A percentile compares a stretch with the other conserved stretches of the same genome.
These are phyloP conservation scores for Danio jaintianensis DNA, from an alignment of 2,797 vertebrate species.

Conservation along the genomic window DNA sequence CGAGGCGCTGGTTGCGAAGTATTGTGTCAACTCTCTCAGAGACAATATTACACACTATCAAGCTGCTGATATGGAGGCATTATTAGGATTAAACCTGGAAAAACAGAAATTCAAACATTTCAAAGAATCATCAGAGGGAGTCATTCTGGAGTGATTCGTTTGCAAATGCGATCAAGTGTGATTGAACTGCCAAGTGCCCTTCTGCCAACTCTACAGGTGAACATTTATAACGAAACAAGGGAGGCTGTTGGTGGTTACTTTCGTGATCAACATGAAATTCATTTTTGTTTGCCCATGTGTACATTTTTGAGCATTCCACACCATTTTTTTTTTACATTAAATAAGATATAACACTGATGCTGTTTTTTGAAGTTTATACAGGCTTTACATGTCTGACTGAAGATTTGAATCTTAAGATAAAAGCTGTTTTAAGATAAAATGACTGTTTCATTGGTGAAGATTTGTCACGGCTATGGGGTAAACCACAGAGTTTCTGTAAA, in stretches of 20 bases:
- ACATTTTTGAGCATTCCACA: background rate
- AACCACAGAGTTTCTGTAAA: background rate
- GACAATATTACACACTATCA: background rate
- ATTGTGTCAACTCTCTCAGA: background rate
- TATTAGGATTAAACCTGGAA: background rate
- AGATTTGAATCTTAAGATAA: background rate
- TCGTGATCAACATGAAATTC: background rate
- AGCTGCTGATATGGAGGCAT: background rate
- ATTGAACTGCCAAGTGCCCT: slow-evolving; percentile 47
- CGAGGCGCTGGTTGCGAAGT: background rate
- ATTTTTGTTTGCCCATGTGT: background rate
- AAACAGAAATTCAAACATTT: background rate
- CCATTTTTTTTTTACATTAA: background rate
- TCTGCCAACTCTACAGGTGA: slow-evolving; percentile 47
- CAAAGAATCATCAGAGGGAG: background rate
- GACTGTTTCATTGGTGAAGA: background rate
- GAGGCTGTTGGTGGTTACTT: background rate
- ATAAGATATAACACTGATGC: background rate
- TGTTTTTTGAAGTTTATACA: background rate
- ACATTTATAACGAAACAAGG: background rate
- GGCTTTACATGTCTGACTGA: background rate
- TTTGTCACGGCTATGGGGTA: background rate
- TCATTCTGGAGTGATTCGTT: slow-evolving; percentile 2
- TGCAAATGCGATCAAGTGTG: background rate
- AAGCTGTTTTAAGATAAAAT: background rate